These are phyloP conservation scores for Dreissena rostriformis DNA, from an alignment of 1,140 invertebrate species.

Conservation along the genomic window DNA sequence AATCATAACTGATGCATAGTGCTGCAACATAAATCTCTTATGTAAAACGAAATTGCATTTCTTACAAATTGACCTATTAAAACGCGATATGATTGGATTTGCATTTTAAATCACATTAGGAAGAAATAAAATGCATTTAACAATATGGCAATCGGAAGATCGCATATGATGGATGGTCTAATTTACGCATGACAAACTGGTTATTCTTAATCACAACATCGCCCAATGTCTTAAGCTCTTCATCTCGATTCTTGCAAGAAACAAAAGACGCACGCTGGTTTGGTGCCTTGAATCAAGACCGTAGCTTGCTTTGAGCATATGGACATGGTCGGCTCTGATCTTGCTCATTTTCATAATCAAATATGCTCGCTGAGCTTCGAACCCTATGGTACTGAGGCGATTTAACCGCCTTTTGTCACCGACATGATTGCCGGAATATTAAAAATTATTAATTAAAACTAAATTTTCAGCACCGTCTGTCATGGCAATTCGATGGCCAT, in stretches of 20 bases:
- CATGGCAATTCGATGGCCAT: slow-evolving; percentile 37
- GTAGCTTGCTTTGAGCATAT: slow-evolving; percentile 33
- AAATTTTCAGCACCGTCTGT: slow-evolving; percentile 54
- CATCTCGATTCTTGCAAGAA: background rate
- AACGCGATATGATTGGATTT: no score
- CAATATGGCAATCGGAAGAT: no score
- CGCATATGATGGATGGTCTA: background rate
- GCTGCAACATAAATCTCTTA: no score
- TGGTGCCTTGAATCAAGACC: background rate
- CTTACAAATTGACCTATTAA: no score
- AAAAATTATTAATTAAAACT: slow-evolving; percentile 56
- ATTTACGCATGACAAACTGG: background rate
- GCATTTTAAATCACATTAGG: no score
- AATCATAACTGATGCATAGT: no score
- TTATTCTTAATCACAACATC: background rate
- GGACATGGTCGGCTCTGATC: slow-evolving; percentile 25
- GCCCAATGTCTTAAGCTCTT: background rate
- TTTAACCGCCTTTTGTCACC: slow-evolving; percentile 59
- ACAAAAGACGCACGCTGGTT: background rate
- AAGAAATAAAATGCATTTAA: no score
- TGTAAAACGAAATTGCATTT: no score
- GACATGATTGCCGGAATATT: slow-evolving; percentile 47
- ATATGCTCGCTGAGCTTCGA: slow-evolving; percentile 53
- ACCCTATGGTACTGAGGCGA: slow-evolving; percentile 43
- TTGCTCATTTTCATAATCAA: slow-evolving; percentile 58